phyloP scores from a whole-genome alignment of 2,797 vertebrate genomes.

The Champsocephalus gunnari region DNA sequence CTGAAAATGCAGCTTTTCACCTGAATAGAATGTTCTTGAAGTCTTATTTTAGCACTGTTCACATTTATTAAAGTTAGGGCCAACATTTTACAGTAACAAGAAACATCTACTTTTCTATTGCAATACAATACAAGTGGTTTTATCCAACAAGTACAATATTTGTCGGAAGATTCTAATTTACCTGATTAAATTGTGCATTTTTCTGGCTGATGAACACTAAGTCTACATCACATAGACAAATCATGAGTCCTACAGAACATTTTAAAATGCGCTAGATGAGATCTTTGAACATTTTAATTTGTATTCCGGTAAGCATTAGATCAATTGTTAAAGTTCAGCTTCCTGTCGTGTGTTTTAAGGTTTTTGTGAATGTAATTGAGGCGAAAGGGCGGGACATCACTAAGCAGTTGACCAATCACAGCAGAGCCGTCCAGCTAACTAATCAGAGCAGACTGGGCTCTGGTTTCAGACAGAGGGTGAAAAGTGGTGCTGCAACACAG shows the following conservation, averaged over 20 bases:
- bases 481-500: too few species aligned
- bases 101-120: background rate
- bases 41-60: background rate
- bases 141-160: background rate
- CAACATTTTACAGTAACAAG: background rate
- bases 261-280: background rate
- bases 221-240: too few species aligned
- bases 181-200: background rate
- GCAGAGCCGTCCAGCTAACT: too few species aligned
- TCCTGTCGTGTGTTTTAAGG: too few species aligned
- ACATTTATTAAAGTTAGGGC: background rate
- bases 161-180: background rate
- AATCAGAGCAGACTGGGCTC: too few species aligned
- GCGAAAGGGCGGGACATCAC: too few species aligned
- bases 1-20: constrained; percentile 1
- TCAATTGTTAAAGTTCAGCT: too few species aligned
- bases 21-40: background rate
- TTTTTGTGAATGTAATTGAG: too few species aligned
- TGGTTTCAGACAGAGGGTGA: too few species aligned
- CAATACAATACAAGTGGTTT: background rate
- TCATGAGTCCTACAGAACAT: background rate
- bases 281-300: background rate
- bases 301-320: too few species aligned
- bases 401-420: too few species aligned
- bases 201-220: background rate